Evolutionary conservation across 2,113 vertebrate species (phyloP), one percentile per base, ranked within the genome.

Genomic region (Conger conger): DNA sequence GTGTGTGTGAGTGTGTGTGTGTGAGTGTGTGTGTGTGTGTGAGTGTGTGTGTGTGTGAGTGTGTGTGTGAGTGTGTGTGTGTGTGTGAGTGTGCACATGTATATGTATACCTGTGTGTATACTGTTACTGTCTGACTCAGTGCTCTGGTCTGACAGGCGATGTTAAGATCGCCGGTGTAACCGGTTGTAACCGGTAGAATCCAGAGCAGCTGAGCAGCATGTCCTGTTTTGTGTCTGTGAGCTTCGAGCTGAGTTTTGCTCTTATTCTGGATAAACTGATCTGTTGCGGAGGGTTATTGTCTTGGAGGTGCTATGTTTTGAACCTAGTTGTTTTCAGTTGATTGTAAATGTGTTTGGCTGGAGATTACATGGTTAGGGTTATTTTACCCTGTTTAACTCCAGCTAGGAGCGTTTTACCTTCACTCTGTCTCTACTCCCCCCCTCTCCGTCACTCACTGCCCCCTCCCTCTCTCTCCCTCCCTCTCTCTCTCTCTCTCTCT

Each of bases 111-210:
- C n/a, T n/a, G 60, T 80, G 20, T 79, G 82, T 42, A 16, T 42
- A 76, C 8, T 42, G 36, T 18, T 45, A n/a, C n/a, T 73, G 9
- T 96, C 15, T 97, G 96, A 98, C 97, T 97, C 97, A 97, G 97
- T 97, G 94, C 97, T 99, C 96, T 98, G 98, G 98, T 98, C 93
- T 96, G 97, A 99, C 97, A 99, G 98, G 96, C 98, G 96, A 93
- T 95, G 96, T 98, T 99, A 99, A 99, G 95, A 96, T 99, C 96
- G 45, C 15, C n/a, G n/a, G n/a, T n/a, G 40, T 42, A 5, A 42
- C 40, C 40, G 3, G 40, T 3, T 42, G 96, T 98, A 96, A 97
- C 97, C 97, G 93, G 97, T 99, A 99, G 96, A 97, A 96, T 94
- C 97, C 96, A 96, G 96, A 96, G 96, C 94, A 97, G 97, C 97